Base-by-base conservation (phyloP, 2,888 invertebrate species). In the Lutraria lutraria region DNA sequence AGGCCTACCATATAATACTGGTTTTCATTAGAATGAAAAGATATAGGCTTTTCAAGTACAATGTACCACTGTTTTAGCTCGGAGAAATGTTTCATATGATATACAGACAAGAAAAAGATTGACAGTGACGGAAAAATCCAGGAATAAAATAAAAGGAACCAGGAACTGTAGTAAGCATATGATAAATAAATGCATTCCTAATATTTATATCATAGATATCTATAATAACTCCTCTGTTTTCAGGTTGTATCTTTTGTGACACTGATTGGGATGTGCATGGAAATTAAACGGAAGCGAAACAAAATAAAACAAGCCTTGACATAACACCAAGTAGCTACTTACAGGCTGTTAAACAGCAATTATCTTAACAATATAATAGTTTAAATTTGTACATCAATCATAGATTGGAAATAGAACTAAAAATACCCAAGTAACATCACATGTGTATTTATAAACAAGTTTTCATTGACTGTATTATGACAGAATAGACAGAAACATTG, bases 211-310 rank as follows among this genome's bases (percentile, higher is more conserved):
- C n/a, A n/a, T 43, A 79, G 10, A 21, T 79, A 6, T 31, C 43
- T 8, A 6, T 79, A 63, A 10, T 79, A 31, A 13, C 0, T 79
- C 21, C n/a, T 52, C 1, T 76, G 76, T 29, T 84, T 84, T 53
- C 84, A 84, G 84, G 31, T 16, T 4, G 19, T 84, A 25, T 54
- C 76, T 72, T 6, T 84, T 4, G 29, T 31, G 12, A 84, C 76
- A 25, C 54, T 76, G 29, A 29, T 29, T 29, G 53, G 31, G 6
- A 52, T 76, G n/a, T 72, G 34, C 31, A 12, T 84, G 72, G 84
- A 84, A 76, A 76, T 84, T 29, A 84, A 84, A 54, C 43, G 54
- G 13, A 76, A 54, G 16, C 54, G 76, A n/a, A 76, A 76, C n/a
- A 84, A 76, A 76, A 72, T 84, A 8, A 76, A 76, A 53, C 84